phyloP scores from a whole-genome alignment of 2,888 invertebrate species.

The Drosophila mettleri region DNA sequence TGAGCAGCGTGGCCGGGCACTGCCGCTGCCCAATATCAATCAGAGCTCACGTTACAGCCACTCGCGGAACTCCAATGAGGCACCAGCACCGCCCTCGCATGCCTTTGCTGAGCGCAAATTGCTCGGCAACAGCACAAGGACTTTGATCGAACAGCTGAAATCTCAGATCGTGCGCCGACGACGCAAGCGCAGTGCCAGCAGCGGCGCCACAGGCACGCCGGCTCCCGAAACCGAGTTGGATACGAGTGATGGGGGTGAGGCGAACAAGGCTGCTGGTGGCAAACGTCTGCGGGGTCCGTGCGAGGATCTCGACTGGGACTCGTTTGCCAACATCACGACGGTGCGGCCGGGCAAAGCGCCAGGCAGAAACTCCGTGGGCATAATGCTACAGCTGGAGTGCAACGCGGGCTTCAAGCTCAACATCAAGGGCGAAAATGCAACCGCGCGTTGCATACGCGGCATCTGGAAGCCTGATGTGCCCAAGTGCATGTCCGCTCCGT shows the following conservation, averaged over 20 bases:
- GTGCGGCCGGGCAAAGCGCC: conserved; percentile 90
- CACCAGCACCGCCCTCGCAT: conserved; percentile 21
- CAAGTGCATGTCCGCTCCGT: conserved; percentile 91
- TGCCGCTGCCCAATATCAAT: conserved; percentile 75
- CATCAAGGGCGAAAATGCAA: conserved; percentile 89
- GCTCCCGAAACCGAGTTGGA: conserved; percentile 68
- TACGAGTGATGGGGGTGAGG: conserved; percentile 62
- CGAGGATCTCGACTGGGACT: conserved; percentile 85
- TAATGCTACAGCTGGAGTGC: conserved; percentile 91
- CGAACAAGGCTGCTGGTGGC: conserved; percentile 58
- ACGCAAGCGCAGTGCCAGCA: conserved; percentile 69
- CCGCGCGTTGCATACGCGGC: conserved; percentile 92
- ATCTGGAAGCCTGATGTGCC: conserved; percentile 94
- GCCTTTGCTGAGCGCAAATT: conserved; percentile 11
- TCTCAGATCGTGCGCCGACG: conserved; percentile 80
- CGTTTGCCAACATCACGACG: conserved; percentile 87
- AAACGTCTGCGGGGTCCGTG: conserved; percentile 87
- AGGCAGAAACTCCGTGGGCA: conserved; percentile 90
- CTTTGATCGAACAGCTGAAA: conserved; percentile 79
- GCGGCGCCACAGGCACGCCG: conserved; percentile 30
- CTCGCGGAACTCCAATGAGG: conserved; percentile 41
- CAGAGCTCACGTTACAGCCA: conserved; percentile 54
- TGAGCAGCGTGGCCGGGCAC: conserved; percentile 40
- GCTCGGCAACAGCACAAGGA: conserved; percentile 39
- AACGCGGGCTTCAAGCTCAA: conserved; percentile 92